Evolutionary conservation across 2,113 vertebrate species (phyloP).

Genomic region (Empidonax traillii): DNA sequence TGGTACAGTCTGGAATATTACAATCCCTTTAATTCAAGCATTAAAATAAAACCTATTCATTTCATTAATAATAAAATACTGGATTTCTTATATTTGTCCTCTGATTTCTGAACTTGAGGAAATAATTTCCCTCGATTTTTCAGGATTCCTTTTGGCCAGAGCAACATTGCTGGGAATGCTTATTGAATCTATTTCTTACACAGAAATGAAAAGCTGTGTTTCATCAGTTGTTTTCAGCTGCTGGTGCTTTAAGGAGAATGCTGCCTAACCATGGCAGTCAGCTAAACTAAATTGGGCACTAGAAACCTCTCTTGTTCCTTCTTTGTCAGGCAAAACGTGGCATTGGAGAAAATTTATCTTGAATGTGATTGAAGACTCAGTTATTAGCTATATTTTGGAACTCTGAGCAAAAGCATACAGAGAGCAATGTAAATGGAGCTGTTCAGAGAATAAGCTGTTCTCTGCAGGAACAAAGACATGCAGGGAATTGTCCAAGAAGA

Average conservation of each 20-base stretch:
- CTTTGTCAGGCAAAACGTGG: not conserved
- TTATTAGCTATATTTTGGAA: not conserved
- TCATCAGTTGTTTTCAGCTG: not conserved
- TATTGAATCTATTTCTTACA: not conserved
- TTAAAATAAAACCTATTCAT: not conserved
- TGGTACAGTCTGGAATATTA: not conserved
- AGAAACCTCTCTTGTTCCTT: not conserved
- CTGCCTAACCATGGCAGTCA: not conserved
- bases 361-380: not conserved
- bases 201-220: not conserved
- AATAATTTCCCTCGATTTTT: not conserved
- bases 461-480: not conserved
- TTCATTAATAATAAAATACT: not conserved
- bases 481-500: constrained; percentile 36
- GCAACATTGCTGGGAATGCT: not conserved
- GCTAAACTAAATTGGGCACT: not conserved
- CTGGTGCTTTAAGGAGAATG: not conserved
- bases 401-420: not conserved
- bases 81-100: not conserved
- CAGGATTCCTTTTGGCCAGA: not conserved
- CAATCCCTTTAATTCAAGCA: not conserved
- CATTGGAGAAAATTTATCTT: not conserved
- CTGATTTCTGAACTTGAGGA: not conserved
- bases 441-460: not conserved
- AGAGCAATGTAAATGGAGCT: not conserved